These are phyloP conservation scores for Champsocephalus gunnari DNA, from an alignment of 2,797 vertebrate species.

Conservation along the genomic window DNA sequence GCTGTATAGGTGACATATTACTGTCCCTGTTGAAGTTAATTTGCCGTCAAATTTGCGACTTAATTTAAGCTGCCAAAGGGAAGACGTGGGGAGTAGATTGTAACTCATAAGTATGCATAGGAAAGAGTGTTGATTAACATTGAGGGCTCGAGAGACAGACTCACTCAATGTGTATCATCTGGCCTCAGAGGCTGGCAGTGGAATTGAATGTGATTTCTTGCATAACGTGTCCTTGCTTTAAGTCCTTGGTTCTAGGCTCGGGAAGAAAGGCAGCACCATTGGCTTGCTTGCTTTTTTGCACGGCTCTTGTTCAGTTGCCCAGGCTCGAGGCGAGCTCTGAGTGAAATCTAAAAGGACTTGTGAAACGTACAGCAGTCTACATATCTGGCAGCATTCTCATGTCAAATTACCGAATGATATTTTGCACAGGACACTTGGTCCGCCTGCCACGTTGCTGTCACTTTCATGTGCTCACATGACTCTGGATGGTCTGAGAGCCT, in stretches of 20 bases:
- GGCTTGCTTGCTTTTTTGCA: slow-evolving; percentile 62
- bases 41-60: slow-evolving; percentile 78
- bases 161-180: slow-evolving; percentile 72
- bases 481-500: slow-evolving; percentile 39
- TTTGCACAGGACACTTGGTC: slow-evolving; percentile 60
- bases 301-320: slow-evolving; percentile 65
- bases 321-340: slow-evolving; percentile 68
- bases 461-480: slow-evolving; percentile 27
- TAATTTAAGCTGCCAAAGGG: slow-evolving; percentile 79
- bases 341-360: slow-evolving; percentile 75
- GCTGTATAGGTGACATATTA: slow-evolving; percentile 74
- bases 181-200: slow-evolving; percentile 76
- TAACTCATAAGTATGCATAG: slow-evolving; percentile 83
- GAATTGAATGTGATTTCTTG: slow-evolving; percentile 79
- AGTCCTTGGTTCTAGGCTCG: slow-evolving; percentile 74
- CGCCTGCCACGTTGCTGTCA: slow-evolving; percentile 42
- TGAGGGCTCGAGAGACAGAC: slow-evolving; percentile 75
- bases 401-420: slow-evolving; percentile 66
- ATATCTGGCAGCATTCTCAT: slow-evolving; percentile 69
- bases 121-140: slow-evolving; percentile 82
- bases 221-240: slow-evolving; percentile 77
- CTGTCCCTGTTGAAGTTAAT: slow-evolving; percentile 75
- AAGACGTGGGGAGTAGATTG: slow-evolving; percentile 78
- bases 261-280: slow-evolving; percentile 69
- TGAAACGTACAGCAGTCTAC: slow-evolving; percentile 69